Evolutionary conservation across 2,797 vertebrate species (phyloP), one percentile per base, ranked within the genome.

Genomic region (Champsocephalus gunnari): DNA sequence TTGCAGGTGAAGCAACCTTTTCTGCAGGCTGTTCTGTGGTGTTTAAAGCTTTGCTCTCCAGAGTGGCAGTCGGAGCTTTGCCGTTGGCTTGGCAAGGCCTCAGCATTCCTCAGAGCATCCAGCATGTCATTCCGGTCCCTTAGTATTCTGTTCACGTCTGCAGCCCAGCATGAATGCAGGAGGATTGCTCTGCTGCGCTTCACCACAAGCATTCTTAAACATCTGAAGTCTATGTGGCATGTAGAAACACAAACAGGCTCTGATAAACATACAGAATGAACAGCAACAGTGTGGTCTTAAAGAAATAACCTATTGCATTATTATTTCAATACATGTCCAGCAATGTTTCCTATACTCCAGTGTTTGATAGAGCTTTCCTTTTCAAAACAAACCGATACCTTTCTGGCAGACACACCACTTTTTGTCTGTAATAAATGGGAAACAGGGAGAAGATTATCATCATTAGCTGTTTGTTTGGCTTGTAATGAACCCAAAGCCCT

Each of bases 51-150:
- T 48, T n/a, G n/a, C 68, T 86, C 75, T 60, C 71, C 28, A 45
- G 55, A 63, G 59, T 62, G 66, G 70, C 78, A 63, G 71, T 53
- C 57, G 2, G 64, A 69, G 75, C 80, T 64, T 70, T 19, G 45
- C 82, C 58, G 75, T 19, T 38, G 28, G 75, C 83, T 84, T 88
- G 88, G 88, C 88, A 63, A 9, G 43, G 65, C 71, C 67, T 75
- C 79, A 4, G 63, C 87, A 89, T 92, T 90, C 87, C 89, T 89
- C 62, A 13, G 66, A 87, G 86, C 88, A 87, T 92, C 91, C 89
- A 76, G 82, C 84, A 68, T 21, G 54, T 84, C 85, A 21, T 78
- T 74, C 83, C 80, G 68, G 79, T 38, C 71, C 54, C 72, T 89
- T 85, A 62, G 85, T 78, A 88, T 86, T 89, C 88, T 12, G 75